phyloP scores from a whole-genome alignment of 2,113 vertebrate genomes.

The Eublepharis macularius region DNA sequence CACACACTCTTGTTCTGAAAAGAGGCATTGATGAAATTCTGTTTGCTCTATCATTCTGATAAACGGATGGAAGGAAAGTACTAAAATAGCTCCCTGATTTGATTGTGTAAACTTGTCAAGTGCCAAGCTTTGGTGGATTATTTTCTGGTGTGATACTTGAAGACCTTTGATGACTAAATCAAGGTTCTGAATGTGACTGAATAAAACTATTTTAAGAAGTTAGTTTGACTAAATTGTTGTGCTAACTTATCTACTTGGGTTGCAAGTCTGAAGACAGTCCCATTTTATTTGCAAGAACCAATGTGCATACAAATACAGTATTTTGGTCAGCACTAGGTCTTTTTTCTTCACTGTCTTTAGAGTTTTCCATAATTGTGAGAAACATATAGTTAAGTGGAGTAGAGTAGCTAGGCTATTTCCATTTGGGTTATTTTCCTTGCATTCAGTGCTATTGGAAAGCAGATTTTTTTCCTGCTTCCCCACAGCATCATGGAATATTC shows the following conservation, averaged over 20 bases:
- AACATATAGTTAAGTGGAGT: no score
- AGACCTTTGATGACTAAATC: neutral
- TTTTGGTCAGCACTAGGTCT: no score
- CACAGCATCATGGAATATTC: no score
- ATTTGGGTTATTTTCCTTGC: no score
- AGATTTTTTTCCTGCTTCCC: no score
- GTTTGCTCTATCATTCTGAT: fast-evolving
- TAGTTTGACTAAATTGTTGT: neutral
- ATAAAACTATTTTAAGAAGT: slow-evolving; percentile 8
- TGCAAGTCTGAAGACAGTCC: neutral
- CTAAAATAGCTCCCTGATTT: fast-evolving
- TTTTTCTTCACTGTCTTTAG: no score
- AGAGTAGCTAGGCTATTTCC: no score
- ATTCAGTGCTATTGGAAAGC: no score
- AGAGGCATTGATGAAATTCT: fast-evolving
- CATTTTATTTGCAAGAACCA: neutral
- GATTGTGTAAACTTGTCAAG: neutral
- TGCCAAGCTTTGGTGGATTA: fast-evolving
- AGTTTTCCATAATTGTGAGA: no score
- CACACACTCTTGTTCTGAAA: neutral
- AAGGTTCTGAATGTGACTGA: neutral
- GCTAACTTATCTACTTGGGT: neutral
- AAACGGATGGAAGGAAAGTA: fast-evolving
- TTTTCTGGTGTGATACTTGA: neutral
- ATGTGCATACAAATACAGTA: neutral